These are phyloP conservation scores for Pocillopora damicornis DNA, from an alignment of 64 coral and sea anemone species.

Conservation along the genomic window DNA sequence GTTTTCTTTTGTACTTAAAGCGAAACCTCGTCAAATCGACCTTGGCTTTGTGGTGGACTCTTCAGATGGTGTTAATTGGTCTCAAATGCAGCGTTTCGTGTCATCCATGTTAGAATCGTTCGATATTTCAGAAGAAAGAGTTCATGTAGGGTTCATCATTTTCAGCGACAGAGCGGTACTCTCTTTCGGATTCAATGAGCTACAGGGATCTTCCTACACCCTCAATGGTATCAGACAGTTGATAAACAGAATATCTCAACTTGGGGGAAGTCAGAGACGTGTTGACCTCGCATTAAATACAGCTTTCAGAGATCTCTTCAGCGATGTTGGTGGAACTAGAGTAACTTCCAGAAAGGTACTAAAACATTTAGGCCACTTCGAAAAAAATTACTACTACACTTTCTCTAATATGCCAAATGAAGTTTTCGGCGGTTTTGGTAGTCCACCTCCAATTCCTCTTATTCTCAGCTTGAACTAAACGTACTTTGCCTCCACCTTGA, in stretches of 20 bases:
- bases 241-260: conserved; percentile 40
- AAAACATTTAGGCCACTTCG: neutral
- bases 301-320: conserved; percentile 49
- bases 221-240: conserved; percentile 3
- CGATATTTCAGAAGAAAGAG: conserved; percentile 43
- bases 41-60: conserved; percentile 77
- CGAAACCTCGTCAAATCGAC: conserved; percentile 45
- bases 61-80: conserved; percentile 51
- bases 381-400: no score
- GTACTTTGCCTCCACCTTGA: no score
- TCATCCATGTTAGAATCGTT: conserved; percentile 42
- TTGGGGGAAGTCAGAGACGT: conserved; percentile 24
- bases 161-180: conserved; percentile 46
- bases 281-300: conserved; percentile 51
- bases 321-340: conserved; percentile 35
- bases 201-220: conserved; percentile 17
- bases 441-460: no score
- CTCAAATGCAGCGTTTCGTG: conserved; percentile 41
- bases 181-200: conserved; percentile 57
- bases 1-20: neutral
- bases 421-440: no score
- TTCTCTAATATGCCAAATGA: no score
- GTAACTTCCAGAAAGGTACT: conserved; percentile 69
- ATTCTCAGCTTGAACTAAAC: no score
- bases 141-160: conserved; percentile 63